Conservation (phyloP, 2,797 vertebrate species). For the Tokudaia muenninki region DNA sequence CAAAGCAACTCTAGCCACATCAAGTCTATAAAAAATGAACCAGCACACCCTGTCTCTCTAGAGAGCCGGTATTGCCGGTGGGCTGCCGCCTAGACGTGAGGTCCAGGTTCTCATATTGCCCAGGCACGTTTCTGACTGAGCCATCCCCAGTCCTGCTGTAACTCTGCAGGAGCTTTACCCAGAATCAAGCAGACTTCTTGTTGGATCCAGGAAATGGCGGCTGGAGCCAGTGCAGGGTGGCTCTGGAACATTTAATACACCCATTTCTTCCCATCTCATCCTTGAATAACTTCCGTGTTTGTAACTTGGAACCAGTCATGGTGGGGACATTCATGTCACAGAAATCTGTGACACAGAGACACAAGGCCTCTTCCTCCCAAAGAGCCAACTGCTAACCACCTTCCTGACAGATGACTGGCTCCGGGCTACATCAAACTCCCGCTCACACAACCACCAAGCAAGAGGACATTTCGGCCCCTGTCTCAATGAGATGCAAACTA, state of each 20-base stretch:
- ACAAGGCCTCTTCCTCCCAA: background rate
- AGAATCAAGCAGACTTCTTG: background rate
- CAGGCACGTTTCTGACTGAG: background rate
- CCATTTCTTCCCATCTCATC: background rate
- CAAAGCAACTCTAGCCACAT: background rate
- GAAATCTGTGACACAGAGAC: constrained; percentile 4
- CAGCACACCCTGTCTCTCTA: too few species aligned
- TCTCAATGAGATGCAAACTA: constrained; percentile 11
- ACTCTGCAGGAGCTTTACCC: background rate
- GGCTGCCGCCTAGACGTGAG: background rate
- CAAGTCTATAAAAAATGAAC: background rate
- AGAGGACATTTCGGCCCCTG: background rate
- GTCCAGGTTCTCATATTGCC: background rate
- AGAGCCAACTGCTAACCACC: background rate
- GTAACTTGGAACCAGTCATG: background rate
- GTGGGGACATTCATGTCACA: background rate
- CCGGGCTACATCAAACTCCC: background rate
- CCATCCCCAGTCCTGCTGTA: background rate
- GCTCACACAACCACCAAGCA: background rate
- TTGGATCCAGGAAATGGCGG: background rate
- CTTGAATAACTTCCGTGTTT: background rate
- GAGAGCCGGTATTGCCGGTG: background rate
- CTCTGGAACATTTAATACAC: background rate
- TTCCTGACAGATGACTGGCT: background rate
- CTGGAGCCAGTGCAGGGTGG: background rate